Base-by-base conservation (phyloP, 2,797 vertebrate species). In the Sebastiscus tertius region DNA sequence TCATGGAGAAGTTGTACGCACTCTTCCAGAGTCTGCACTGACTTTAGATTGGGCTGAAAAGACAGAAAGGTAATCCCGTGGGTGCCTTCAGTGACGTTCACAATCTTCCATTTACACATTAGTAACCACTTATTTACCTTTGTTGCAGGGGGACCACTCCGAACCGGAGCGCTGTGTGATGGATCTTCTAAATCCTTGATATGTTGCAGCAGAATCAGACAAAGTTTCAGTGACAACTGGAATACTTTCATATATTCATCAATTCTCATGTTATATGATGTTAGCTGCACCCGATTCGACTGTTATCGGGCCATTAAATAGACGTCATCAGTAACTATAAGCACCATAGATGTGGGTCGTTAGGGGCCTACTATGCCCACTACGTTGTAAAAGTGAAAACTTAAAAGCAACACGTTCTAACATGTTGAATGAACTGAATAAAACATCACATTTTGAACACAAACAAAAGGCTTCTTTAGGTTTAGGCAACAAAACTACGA, bases 101-200 rank as follows among this genome's bases (percentile, higher is more conserved):
- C 14, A 13, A 2, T 14, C 2, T 56, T 13, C 29, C 3, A 31
- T 36, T 29, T 1, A 10, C 49, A n/a, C 26, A 26, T 3, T 14
- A 8, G 13, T 11, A 11, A 26, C 36, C 10, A 20, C 20, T 12
- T 59, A 12, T 39, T 71, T 22, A 78, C 76, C 67, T n/a, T 71
- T 4, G 18, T 10, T 29, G 34, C 34, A n/a, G 3, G 0, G 0
- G 1, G 33, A 13, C 18, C 12, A 10, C 18, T n/a, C 0, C 4
- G 36, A n/a, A 2, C 3, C 0, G 24, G 26, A 72, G 1, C 56
- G 8, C 16, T 79, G 26, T 33, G 9, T 0, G 6, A 79, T 8
- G 18, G 9, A 1, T 22, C 27, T 27, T 64, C 7, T 5, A 56
- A 6, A 9, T 46, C 27, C 14, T 16, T 24, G 0, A 11, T 11